Conservation (phyloP, 2,797 vertebrate genomes). For the Pagetopsis macropterus region DNA sequence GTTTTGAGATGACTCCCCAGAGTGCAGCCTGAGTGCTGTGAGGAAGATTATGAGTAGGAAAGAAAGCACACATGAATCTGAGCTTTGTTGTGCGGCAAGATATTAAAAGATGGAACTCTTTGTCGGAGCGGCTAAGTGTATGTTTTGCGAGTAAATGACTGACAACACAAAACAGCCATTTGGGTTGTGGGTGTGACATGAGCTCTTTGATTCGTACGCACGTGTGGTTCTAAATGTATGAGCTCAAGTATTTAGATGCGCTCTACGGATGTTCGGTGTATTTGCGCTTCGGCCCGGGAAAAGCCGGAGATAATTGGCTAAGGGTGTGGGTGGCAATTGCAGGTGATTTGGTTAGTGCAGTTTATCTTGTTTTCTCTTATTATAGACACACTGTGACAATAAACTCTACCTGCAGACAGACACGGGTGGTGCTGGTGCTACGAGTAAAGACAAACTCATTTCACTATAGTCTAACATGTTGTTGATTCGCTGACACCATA, state of each 20-base stretch:
- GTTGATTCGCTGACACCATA: neutral
- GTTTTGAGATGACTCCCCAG: conserved; percentile 72
- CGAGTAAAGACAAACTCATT: neutral
- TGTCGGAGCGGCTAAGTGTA: conserved; percentile 71
- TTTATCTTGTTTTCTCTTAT: conserved; percentile 48
- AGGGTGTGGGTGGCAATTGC: conserved; percentile 55
- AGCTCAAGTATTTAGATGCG: conserved; percentile 50
- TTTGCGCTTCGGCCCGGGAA: conserved; percentile 21
- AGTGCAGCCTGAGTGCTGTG: conserved; percentile 73
- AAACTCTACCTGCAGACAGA: conserved; percentile 13
- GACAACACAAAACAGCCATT: conserved; percentile 79
- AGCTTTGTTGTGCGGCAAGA: conserved; percentile 76
- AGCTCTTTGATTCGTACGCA: conserved; percentile 63
- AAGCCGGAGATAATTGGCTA: conserved; percentile 56
- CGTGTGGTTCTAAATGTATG: conserved; percentile 58
- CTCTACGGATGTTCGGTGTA: conserved; percentile 30
- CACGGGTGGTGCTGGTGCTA: neutral
- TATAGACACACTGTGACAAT: conserved; percentile 41
- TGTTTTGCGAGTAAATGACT: conserved; percentile 77
- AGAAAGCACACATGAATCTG: conserved; percentile 74
- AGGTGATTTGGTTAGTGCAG: conserved; percentile 49
- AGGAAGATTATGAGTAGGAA: conserved; percentile 77
- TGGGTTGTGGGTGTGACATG: conserved; percentile 62
- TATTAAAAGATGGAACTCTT: conserved; percentile 76
- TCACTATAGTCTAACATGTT: neutral